Percentiles rank a stretch among this genome's conserved stretches.
These are phyloP conservation scores for Gymnocephalus cernua DNA, from an alignment of 2,113 vertebrate species.

Conservation along the genomic window DNA sequence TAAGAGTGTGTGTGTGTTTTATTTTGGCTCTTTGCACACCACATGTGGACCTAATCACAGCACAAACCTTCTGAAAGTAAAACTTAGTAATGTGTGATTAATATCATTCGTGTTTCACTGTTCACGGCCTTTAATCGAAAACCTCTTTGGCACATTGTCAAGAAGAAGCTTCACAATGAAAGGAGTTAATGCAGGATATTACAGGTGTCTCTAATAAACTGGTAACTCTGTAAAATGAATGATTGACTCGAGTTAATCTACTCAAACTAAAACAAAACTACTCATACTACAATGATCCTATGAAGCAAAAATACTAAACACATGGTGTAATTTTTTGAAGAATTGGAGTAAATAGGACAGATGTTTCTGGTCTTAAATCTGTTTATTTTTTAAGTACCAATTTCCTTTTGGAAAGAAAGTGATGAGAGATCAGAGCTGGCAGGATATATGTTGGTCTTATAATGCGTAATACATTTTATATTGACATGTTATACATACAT, in stretches of 20 bases:
- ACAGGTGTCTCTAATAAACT: slow-evolving; percentile 9
- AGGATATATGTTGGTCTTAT: slow-evolving; percentile 33
- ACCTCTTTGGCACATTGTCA: background rate
- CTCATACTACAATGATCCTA: slow-evolving; percentile 8
- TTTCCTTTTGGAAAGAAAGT: slow-evolving; percentile 46
- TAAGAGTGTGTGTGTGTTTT: background rate
- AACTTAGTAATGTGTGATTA: background rate
- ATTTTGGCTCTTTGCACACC: background rate
- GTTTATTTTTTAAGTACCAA: slow-evolving; percentile 45
- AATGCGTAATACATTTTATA: slow-evolving; percentile 40
- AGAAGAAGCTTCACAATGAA: background rate
- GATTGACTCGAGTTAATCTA: background rate
- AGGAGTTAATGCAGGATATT: background rate
- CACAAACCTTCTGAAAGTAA: background rate
- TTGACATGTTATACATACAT: slow-evolving; percentile 38
- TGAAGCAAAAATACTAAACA: slow-evolving; percentile 2
- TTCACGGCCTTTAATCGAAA: background rate
- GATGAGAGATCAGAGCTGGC: slow-evolving; percentile 44
- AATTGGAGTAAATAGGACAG: slow-evolving; percentile 18
- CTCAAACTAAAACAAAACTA: background rate
- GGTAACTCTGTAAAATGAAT: slow-evolving; percentile 3
- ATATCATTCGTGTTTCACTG: background rate
- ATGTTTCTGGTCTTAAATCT: slow-evolving; percentile 37
- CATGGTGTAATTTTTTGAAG: slow-evolving; percentile 35
- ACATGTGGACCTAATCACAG: background rate